Conservation (phyloP, 2,113 vertebrate genomes). For the Odontesthes bonariensis region DNA sequence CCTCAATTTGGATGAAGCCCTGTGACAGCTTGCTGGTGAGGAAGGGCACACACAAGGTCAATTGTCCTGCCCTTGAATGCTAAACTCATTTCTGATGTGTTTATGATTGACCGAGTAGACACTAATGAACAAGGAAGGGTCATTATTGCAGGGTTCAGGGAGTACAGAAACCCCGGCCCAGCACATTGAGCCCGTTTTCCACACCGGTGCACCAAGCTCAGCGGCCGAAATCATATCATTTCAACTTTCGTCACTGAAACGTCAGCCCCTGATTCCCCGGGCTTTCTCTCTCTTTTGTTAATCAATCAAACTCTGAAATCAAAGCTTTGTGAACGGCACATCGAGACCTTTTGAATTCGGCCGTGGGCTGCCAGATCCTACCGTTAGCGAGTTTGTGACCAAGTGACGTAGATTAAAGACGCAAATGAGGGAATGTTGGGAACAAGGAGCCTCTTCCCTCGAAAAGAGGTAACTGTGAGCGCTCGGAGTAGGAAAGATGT, state of each 20-base stretch:
- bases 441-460: too few relatives aligned
- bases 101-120: constrained; percentile 73
- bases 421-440: too few relatives aligned
- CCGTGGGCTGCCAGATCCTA: too few relatives aligned
- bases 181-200: constrained; percentile 62
- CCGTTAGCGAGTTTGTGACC: too few relatives aligned
- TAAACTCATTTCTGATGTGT: constrained; percentile 79
- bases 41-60: constrained; percentile 81
- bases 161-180: constrained; percentile 53
- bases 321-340: constrained; percentile 5
- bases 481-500: too few relatives aligned
- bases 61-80: constrained; percentile 76
- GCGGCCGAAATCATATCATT: constrained; percentile 74
- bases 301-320: not conserved
- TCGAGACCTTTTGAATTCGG: not conserved
- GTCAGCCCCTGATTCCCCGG: constrained; percentile 30
- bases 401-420: too few relatives aligned
- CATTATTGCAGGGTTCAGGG: constrained; percentile 79
- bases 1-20: constrained; percentile 72
- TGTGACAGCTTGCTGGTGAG: constrained; percentile 78
- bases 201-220: constrained; percentile 45
- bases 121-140: constrained; percentile 79
- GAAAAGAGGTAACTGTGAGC: too few relatives aligned
- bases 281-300: not conserved
- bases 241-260: constrained; percentile 63